These are phyloP conservation scores for Lasioglossum marginatum DNA, from an alignment of 2,888 invertebrate genomes.

Conservation along the genomic window DNA sequence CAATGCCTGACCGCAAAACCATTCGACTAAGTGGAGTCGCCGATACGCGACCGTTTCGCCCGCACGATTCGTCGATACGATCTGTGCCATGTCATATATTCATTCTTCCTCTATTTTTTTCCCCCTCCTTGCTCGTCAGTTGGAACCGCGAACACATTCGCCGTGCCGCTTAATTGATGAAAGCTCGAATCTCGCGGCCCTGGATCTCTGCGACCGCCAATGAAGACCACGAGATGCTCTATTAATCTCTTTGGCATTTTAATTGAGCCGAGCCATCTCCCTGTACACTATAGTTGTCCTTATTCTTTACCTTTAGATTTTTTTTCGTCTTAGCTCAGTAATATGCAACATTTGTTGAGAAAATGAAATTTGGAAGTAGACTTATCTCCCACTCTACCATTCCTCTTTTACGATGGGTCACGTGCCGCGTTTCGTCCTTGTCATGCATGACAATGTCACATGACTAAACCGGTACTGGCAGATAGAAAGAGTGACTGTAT, in stretches of 20 bases:
- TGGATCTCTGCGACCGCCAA: slow-evolving; percentile 44
- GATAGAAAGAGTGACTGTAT: no score
- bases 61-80: slow-evolving; percentile 65
- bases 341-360: background rate
- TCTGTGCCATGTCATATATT: slow-evolving; percentile 65
- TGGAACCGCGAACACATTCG: slow-evolving; percentile 39
- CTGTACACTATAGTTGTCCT: background rate
- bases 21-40: slow-evolving; percentile 67
- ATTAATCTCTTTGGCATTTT: slow-evolving; percentile 56
- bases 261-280: background rate
- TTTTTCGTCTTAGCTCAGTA: background rate
- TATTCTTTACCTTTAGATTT: background rate
- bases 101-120: slow-evolving; percentile 33
- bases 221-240: slow-evolving; percentile 52
- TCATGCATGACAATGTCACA: no score
- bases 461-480: no score
- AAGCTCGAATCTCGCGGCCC: slow-evolving; percentile 44
- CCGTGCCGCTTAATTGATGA: slow-evolving; percentile 63
- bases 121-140: background rate
- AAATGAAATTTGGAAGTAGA: background rate
- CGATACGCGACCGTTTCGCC: slow-evolving; percentile 54
- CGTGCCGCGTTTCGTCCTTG: no score
- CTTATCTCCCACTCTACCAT: no score
- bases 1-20: slow-evolving; percentile 70
- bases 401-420: no score